Conservation (phyloP, 2,113 vertebrate genomes). For the Ammospiza caudacuta region DNA sequence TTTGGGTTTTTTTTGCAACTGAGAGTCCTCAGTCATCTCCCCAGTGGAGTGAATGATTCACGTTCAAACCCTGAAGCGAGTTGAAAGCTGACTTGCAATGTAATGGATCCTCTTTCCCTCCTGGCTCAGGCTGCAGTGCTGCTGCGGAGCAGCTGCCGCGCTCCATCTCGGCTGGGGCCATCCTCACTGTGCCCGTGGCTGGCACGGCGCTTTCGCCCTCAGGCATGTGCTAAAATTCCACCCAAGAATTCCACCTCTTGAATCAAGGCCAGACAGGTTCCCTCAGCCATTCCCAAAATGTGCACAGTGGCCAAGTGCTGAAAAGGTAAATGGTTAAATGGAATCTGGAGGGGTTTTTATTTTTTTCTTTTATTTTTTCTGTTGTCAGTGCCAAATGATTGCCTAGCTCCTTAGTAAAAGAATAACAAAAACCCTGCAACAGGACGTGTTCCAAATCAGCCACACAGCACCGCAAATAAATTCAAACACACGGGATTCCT, state of each 20-base stretch:
- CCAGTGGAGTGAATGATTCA: constrained; percentile 48
- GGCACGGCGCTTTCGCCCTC: neutral
- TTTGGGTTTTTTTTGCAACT: neutral
- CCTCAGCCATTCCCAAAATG: accelerated
- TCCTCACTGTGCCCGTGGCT: accelerated
- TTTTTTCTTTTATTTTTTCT: neutral
- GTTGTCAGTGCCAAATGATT: neutral
- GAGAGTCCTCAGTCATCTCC: neutral
- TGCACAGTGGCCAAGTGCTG: neutral
- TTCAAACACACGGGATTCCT: constrained; percentile 18
- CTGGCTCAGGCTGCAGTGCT: neutral
- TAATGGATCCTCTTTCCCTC: constrained; percentile 39
- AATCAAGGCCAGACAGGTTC: neutral
- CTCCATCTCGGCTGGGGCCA: constrained; percentile 1
- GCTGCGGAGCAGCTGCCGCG: constrained; percentile 15
- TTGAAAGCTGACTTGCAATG: constrained; percentile 34
- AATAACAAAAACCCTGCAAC: constrained; percentile 7
- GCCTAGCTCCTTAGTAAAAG: neutral
- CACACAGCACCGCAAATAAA: constrained; percentile 44
- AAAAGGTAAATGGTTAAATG: neutral
- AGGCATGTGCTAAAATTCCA: neutral
- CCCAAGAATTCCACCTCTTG: neutral
- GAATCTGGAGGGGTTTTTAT: neutral
- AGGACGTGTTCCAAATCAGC: constrained; percentile 40
- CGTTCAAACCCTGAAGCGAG: neutral